Evolutionary conservation across 1,140 invertebrate species (phyloP).

Genomic region (Atta colombica): DNA sequence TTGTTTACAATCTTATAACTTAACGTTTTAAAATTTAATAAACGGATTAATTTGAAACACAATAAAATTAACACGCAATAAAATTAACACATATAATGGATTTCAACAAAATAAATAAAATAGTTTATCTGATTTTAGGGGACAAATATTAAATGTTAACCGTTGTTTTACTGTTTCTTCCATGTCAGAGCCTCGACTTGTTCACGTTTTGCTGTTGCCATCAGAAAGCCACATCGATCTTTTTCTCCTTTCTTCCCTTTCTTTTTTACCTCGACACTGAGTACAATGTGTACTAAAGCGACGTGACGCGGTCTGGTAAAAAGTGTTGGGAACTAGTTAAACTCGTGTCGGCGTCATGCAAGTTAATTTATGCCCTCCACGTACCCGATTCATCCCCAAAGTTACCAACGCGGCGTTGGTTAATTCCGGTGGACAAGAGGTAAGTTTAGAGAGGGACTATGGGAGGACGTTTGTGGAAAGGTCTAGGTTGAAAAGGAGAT

Average conservation of each 20-base stretch:
- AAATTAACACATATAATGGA: not conserved
- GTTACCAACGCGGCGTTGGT: slow-evolving; percentile 70
- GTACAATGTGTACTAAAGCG: slow-evolving; percentile 46
- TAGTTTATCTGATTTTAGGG: not conserved
- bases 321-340: slow-evolving; percentile 76
- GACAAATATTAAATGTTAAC: slow-evolving; percentile 34
- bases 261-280: slow-evolving; percentile 20
- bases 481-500: slow-evolving; percentile 39
- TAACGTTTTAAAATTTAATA: not conserved
- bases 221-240: not conserved
- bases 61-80: slow-evolving; percentile 1
- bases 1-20: not conserved
- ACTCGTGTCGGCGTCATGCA: slow-evolving; percentile 62
- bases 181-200: not conserved
- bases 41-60: not conserved
- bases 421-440: slow-evolving; percentile 72
- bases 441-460: slow-evolving; percentile 53
- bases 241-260: not conserved
- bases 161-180: not conserved
- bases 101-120: not conserved
- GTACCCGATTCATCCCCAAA: slow-evolving; percentile 76
- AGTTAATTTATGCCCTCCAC: slow-evolving; percentile 76
- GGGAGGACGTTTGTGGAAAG: slow-evolving; percentile 19
- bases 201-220: slow-evolving; percentile 32
- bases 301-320: slow-evolving; percentile 65